Percentiles rank a stretch among this genome's conserved stretches.
phyloP scores from a whole-genome alignment of 2,113 vertebrate genomes.

The Hippocampus mohnikei region DNA sequence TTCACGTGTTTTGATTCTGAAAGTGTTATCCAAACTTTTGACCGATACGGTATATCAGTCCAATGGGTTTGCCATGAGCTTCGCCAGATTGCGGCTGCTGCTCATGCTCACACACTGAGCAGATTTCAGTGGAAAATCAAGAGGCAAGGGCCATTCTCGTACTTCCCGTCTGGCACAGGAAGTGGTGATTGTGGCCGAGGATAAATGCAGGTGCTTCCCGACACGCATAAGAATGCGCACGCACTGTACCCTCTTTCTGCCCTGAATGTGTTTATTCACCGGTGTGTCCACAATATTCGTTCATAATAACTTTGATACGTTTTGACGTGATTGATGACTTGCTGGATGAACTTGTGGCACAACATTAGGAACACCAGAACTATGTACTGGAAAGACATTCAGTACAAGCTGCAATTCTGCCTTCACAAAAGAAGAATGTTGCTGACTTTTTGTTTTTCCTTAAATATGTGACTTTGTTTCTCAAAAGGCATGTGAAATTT shows the following conservation, averaged over 20 bases:
- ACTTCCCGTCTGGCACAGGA: conserved; percentile 23
- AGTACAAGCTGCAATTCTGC: no score
- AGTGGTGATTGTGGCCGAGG: conserved; percentile 51
- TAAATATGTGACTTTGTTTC: no score
- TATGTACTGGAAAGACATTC: background rate
- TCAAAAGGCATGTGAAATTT: no score
- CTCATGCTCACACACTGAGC: background rate
- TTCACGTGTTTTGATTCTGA: no score
- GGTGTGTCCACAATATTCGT: conserved; percentile 14
- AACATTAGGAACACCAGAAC: background rate
- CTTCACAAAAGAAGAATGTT: no score
- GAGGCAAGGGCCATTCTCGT: conserved; percentile 24
- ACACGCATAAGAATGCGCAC: background rate
- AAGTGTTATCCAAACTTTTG: no score
- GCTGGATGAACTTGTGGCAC: background rate
- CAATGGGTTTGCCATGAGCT: background rate
- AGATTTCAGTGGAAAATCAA: conserved; percentile 15
- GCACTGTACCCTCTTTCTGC: conserved; percentile 10
- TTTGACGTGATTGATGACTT: background rate
- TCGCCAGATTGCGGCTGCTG: background rate
- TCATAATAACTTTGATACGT: background rate
- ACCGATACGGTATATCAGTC: no score
- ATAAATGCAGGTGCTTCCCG: conserved; percentile 76
- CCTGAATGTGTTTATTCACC: conserved; percentile 32
- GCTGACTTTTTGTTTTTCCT: no score